Conservation (phyloP, 30 jellyfish, hydroid and myxozoan genomes). For the Sanderia malayensis region DNA sequence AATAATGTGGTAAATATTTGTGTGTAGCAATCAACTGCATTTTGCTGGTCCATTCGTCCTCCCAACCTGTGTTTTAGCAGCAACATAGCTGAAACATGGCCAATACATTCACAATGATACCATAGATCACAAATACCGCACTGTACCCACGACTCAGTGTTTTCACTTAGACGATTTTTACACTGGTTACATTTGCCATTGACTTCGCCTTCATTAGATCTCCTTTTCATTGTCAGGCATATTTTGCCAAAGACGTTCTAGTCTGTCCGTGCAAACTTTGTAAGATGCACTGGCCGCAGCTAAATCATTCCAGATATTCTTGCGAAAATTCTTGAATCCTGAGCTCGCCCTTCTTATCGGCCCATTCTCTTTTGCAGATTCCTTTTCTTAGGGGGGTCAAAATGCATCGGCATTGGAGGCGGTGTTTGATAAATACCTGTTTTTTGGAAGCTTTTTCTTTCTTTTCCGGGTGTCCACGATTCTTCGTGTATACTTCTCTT, state of each 20-base stretch:
- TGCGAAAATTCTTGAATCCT: conserved; percentile 8
- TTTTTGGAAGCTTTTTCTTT: not conserved
- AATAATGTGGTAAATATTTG: not conserved
- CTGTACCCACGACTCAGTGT: conserved; percentile 2
- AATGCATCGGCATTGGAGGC: conserved; percentile 8
- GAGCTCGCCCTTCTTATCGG: conserved; percentile 9
- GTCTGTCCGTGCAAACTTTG: not conserved
- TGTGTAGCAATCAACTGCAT: conserved; percentile 26
- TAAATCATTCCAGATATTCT: conserved; percentile 4
- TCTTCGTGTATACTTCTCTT: not conserved
- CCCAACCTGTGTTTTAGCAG: not conserved
- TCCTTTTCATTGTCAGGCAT: not conserved
- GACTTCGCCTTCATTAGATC: too few relatives aligned
- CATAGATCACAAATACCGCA: conserved; percentile 12
- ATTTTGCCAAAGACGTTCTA: conserved; percentile 1
- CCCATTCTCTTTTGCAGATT: not conserved
- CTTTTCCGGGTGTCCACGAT: conserved; percentile 4
- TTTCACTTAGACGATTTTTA: not conserved
- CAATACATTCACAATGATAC: conserved; percentile 9
- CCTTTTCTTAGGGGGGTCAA: conserved; percentile 1
- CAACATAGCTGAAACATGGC: not conserved
- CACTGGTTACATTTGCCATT: too few relatives aligned
- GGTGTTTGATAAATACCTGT: conserved; percentile 1
- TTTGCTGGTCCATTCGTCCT: not conserved
- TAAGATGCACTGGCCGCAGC: not conserved